phyloP scores from a whole-genome alignment of 2,797 vertebrate species.

The Paedocypris micromegethes region DNA sequence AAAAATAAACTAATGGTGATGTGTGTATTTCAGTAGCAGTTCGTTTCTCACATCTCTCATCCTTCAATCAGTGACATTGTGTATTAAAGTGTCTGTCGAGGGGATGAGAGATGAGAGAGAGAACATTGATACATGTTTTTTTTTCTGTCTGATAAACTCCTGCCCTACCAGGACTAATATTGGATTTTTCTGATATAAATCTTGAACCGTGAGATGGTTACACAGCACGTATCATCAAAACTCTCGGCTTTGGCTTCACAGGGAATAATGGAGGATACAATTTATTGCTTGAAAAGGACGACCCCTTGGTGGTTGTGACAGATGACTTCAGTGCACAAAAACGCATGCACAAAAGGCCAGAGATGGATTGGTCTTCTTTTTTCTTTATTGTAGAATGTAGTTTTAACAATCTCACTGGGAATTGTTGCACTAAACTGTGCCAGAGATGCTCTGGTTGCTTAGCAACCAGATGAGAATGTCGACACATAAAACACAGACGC shows the following conservation, averaged over 20 bases:
- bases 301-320: background rate
- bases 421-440: constrained; percentile 1
- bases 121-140: constrained; percentile 41
- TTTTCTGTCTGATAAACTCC: constrained; percentile 33
- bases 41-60: constrained; percentile 4
- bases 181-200: constrained; percentile 31
- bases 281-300: background rate
- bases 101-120: constrained; percentile 39
- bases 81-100: constrained; percentile 46
- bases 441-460: constrained; percentile 24
- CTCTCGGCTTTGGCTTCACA: constrained; percentile 30
- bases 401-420: constrained; percentile 20
- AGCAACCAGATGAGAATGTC: constrained; percentile 28
- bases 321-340: background rate
- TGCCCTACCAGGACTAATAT: constrained; percentile 18
- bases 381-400: constrained; percentile 7
- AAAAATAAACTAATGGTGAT: too few relatives aligned
- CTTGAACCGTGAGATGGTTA: background rate
- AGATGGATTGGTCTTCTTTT: constrained; percentile 7
- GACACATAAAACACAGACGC: constrained; percentile 3
- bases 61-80: constrained; percentile 1
- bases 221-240: constrained; percentile 11
- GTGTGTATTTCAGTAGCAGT: too few relatives aligned
- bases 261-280: constrained; percentile 9
- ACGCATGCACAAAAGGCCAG: background rate